Evolutionary conservation across 1,140 invertebrate species (phyloP), one percentile per base, ranked within the genome.

Genomic region (Bathynomus jamesi): DNA sequence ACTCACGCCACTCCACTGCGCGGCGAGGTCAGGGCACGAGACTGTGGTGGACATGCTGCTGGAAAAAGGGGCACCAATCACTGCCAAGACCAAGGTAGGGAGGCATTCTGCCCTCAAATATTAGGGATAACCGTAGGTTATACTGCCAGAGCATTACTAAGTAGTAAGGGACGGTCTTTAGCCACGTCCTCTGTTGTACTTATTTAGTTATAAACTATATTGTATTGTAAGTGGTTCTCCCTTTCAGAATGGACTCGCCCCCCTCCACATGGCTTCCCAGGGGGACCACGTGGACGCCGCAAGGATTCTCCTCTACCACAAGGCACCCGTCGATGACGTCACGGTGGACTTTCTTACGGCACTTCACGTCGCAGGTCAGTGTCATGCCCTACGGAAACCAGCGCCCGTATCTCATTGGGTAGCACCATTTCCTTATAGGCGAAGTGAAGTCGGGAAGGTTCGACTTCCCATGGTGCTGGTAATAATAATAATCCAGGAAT

Each of bases 321-420:
- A 95, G 76, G 96, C 97, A 17, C 94, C 95, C 0, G 96, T 99
- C 3, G 96, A 99, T 85, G 98, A 99, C 84, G 95, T 99, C 40
- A 99, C 97, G 0, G 95, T 98, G 17, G 98, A 99, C 84, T 99
- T 98, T 83, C 85, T 99, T 77, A 99, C 98, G 3, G 95, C 98
- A 0, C 85, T 99, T 7, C 98, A 99, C 81, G 98, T 99, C 2
- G 96, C 97, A 13, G 95, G 96, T 17, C 91, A 93, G 79, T 94
- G 91, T 77, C 61, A n/a, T 53, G 28, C 27, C 11, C n/a, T n/a
- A n/a, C n/a, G n/a, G n/a, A n/a, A n/a, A n/a, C n/a, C n/a, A n/a
- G n/a, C n/a, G n/a, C n/a, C n/a, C n/a, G n/a, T n/a, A n/a, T n/a
- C n/a, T n/a, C n/a, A n/a, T n/a, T n/a, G n/a, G n/a, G n/a, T n/a